A percentile compares a stretch with the other conserved stretches of the same genome.
phyloP scores from a whole-genome alignment of 2,888 invertebrate genomes.

The Masnerella sp. region DNA sequence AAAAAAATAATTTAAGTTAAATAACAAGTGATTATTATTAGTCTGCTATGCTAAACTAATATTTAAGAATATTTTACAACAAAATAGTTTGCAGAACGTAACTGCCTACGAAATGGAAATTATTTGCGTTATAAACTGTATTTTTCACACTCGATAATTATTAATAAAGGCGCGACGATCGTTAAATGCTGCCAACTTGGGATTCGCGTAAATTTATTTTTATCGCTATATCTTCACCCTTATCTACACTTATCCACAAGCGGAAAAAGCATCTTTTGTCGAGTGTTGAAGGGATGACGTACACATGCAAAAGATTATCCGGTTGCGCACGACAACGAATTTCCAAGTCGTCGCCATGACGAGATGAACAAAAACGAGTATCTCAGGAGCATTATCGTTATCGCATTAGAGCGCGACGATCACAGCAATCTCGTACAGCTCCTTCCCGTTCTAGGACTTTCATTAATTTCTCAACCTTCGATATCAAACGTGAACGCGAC shows the following conservation, averaged over 20 bases:
- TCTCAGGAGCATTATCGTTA: constrained; percentile 34
- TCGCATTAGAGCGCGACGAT: constrained; percentile 32
- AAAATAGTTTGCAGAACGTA: too few relatives aligned
- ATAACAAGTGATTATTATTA: too few relatives aligned
- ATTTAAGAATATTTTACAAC: too few relatives aligned
- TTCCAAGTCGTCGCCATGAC: constrained; percentile 35
- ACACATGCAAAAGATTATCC: constrained; percentile 30
- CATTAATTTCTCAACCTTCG: constrained; percentile 46
- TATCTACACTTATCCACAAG: constrained; percentile 3
- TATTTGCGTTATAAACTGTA: too few relatives aligned
- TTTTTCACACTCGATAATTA: neutral
- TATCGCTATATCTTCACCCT: neutral
- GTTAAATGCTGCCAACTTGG: constrained; percentile 2
- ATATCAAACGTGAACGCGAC: too few relatives aligned
- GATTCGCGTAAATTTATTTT: constrained; percentile 17
- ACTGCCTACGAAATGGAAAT: too few relatives aligned
- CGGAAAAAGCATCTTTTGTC: constrained; percentile 22
- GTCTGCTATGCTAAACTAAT: too few relatives aligned
- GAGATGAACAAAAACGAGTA: constrained; percentile 35
- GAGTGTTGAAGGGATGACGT: constrained; percentile 16
- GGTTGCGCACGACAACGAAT: constrained; percentile 35
- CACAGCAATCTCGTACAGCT: constrained; percentile 20
- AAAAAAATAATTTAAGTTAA: too few relatives aligned
- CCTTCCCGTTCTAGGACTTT: constrained; percentile 27
- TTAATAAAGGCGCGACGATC: constrained; percentile 6